Base-by-base conservation (phyloP, 2,888 invertebrate species). In the Saturnia pavonia region DNA sequence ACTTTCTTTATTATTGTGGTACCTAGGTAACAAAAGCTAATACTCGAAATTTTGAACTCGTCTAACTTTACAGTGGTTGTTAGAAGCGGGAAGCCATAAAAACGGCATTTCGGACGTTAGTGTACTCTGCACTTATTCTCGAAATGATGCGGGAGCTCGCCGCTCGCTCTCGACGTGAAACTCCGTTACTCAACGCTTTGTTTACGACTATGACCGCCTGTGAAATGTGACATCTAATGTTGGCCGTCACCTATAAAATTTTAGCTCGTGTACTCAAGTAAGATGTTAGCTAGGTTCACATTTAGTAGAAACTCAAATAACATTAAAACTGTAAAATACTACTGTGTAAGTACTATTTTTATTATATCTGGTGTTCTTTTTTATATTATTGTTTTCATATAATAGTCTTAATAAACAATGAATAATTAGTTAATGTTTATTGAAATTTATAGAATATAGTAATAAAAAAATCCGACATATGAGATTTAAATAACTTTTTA, bases 171-270 rank as follows among this genome's bases (percentile, higher is more conserved):
- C 74, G 76, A 80, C 77, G 77, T 75, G 74, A 79, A 80, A 80
- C 78, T 79, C 81, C 78, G 80, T 81, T 79, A 81, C 74, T 80
- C 78, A 78, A 79, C 77, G 76, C 75, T 72, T 72, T 76, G 79
- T 79, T 72, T 81, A 81, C 76, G 74, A 74, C 76, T 75, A 74
- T 75, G 81, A 78, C 76, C 78, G 77, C 77, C 75, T 80, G 25
- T 60, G 75, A 80, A 81, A 82, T 78, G 80, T 78, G 75, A 77
- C 79, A 75, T 80, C 75, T 7, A 60, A 68, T 51, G 71, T 51
- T 42, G 25, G 48, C 43, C 34, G 68, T 40, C 68, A n/a, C 54
- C 68, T 51, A 68, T 51, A 65, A 69, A 65, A 69, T 42, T 43
- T 63, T 69, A 57, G n/a, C 48, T 68, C 40, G 65, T 40, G n/a